These are phyloP conservation scores for Colius striatus DNA, from an alignment of 2,113 vertebrate genomes.

Conservation along the genomic window DNA sequence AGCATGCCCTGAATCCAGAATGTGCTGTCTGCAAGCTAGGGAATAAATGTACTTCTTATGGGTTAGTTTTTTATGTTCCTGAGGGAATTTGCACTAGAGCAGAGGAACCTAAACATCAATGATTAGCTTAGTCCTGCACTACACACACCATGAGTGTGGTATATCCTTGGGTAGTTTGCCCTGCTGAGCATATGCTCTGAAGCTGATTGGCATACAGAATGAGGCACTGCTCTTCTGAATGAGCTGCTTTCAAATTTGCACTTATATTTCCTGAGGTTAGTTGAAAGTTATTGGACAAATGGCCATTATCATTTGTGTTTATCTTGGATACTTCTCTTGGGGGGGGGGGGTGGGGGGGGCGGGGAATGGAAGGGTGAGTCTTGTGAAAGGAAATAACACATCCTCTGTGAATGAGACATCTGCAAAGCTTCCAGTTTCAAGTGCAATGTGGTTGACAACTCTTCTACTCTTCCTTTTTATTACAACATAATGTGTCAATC, in stretches of 20 bases:
- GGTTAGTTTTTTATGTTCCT: neutral
- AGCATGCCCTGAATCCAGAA: constrained; percentile 16
- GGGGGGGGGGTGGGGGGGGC: no score
- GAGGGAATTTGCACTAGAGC: neutral
- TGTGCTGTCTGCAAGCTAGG: neutral
- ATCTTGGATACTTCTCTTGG: neutral
- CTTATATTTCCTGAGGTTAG: no score
- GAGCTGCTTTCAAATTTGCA: neutral
- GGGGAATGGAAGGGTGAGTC: neutral
- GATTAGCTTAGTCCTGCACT: neutral
- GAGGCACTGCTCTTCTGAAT: neutral
- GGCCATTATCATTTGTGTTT: neutral
- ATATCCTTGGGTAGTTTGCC: neutral
- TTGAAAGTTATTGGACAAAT: neutral
- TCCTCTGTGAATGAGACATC: neutral
- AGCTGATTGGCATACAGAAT: neutral
- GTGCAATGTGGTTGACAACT: neutral
- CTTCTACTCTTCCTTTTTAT: neutral
- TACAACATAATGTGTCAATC: neutral
- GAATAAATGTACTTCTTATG: neutral
- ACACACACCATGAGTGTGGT: neutral
- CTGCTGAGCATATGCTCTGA: neutral
- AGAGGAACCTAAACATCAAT: neutral
- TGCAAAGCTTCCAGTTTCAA: neutral
- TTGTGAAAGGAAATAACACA: neutral